Base-by-base conservation (phyloP, 2,888 invertebrate species). In the Mythimna vitellina region DNA sequence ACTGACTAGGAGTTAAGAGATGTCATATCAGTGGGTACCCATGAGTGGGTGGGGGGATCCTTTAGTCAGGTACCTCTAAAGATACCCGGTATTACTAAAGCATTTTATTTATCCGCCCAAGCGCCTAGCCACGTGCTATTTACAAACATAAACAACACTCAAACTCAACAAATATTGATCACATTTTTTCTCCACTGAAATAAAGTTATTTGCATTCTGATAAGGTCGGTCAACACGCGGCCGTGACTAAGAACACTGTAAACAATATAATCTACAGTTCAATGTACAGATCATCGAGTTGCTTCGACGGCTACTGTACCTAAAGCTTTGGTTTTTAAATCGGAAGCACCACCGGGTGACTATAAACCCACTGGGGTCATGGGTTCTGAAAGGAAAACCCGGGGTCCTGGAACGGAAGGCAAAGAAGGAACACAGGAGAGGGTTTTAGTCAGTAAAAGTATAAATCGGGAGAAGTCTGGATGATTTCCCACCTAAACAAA, bases 181-280 rank as follows among this genome's bases (percentile, higher is more conserved):
- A 29, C 46, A 66, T 75, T 72, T 61, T 58, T 81, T 70, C 69
- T 78, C 17, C 7, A 35, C 49, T n/a, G 25, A 56, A 72, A 65
- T 62, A 54, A 68, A 62, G 25, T 56, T 74, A 80, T 82, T 79
- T 68, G 56, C 83, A 65, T 68, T 35, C 51, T 38, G 74, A 78
- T 82, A 80, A 80, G 57, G 58, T 22, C 56, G 12, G 61, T 53
- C 49, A 78, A 78, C 73, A 69, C 12, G 49, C 38, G 57, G 20
- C 56, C 82, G 32, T 83, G 80, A 83, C 62, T 82, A 65, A 61
- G 25, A 35, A 3, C 9, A 42, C 9, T 14, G 46, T 56, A 65
- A 54, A 80, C 60, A 57, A 14, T 62, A 22, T 72, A 75, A 83
- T 81, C 71, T 75, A 42, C 65, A n/a, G 61, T 22, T 38, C 42